Percentiles rank a stretch among this genome's conserved stretches.
These are phyloP conservation scores for Cheilosia scutellata DNA, from an alignment of 2,888 invertebrate genomes.

Conservation along the genomic window DNA sequence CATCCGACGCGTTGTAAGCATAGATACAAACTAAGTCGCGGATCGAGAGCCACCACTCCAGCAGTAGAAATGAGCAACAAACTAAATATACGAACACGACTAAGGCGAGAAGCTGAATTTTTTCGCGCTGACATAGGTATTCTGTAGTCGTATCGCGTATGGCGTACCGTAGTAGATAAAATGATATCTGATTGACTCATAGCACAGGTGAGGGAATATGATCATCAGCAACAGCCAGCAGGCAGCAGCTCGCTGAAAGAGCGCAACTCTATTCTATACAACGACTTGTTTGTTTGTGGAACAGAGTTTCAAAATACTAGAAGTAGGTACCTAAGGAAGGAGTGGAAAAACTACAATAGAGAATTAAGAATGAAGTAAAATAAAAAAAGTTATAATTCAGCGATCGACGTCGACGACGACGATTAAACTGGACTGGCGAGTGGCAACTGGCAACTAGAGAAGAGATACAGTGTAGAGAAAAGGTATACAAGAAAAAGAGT, in stretches of 20 bases:
- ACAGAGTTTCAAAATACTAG: constrained; percentile 56
- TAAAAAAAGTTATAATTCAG: constrained; percentile 17
- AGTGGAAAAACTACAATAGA: constrained; percentile 41
- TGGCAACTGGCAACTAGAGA: too few relatives aligned
- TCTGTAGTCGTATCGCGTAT: constrained; percentile 43
- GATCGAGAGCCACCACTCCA: constrained; percentile 60
- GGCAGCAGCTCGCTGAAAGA: constrained; percentile 59
- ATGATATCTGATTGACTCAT: constrained; percentile 67
- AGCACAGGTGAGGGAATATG: constrained; percentile 71
- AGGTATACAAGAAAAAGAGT: neutral
- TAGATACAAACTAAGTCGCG: constrained; percentile 69
- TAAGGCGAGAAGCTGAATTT: constrained; percentile 61
- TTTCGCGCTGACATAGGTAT: constrained; percentile 60
- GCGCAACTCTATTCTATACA: constrained; percentile 56
- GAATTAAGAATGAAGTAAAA: constrained; percentile 23
- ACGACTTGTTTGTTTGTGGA: constrained; percentile 48
- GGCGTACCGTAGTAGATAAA: constrained; percentile 54
- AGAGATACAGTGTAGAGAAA: neutral
- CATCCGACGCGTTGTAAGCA: constrained; percentile 68
- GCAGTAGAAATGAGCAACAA: constrained; percentile 52
- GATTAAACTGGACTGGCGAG: too few relatives aligned
- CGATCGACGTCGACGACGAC: neutral
- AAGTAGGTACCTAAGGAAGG: neutral
- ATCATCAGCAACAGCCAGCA: constrained; percentile 54
- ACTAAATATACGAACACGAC: constrained; percentile 24